Percentiles rank a stretch among this genome's conserved stretches.
Evolutionary conservation across 2,113 vertebrate species (phyloP).

Genomic region (Carassius auratus): DNA sequence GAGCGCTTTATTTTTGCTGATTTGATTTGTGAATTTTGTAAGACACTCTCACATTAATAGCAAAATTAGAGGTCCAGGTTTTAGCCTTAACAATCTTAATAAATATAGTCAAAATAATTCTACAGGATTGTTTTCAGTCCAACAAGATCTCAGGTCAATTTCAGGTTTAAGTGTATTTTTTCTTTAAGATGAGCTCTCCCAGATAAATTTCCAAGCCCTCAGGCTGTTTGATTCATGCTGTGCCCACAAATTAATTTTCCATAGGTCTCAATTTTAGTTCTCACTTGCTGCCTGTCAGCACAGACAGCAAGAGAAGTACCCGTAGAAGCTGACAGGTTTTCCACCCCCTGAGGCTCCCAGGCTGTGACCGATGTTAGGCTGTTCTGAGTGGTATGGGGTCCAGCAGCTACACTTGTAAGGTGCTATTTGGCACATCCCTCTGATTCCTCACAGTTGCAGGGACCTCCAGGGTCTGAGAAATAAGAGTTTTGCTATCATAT

Average conservation of each 20-base stretch:
- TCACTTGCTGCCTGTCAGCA: conserved; percentile 66
- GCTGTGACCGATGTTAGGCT: conserved; percentile 15
- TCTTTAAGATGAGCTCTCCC: conserved; percentile 46
- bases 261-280: conserved; percentile 63
- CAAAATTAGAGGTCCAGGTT: neutral
- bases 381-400: neutral
- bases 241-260: conserved; percentile 68
- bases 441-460: neutral
- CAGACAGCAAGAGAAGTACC: conserved; percentile 58
- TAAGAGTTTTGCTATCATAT: neutral
- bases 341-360: conserved; percentile 53
- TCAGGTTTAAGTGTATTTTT: neutral
- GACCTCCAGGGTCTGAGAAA: neutral
- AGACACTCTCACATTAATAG: neutral
- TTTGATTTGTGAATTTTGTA: neutral
- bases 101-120: conserved; percentile 19
- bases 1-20: neutral
- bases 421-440: neutral
- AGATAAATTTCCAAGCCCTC: conserved; percentile 47
- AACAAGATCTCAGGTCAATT: neutral
- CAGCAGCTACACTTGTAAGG: neutral
- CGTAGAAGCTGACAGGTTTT: conserved; percentile 63
- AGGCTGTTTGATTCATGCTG: conserved; percentile 67
- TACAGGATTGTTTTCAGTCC: neutral
- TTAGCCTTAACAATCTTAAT: neutral